These are phyloP conservation scores for Athene cunicularia DNA, from an alignment of 2,113 vertebrate species.

Conservation along the genomic window DNA sequence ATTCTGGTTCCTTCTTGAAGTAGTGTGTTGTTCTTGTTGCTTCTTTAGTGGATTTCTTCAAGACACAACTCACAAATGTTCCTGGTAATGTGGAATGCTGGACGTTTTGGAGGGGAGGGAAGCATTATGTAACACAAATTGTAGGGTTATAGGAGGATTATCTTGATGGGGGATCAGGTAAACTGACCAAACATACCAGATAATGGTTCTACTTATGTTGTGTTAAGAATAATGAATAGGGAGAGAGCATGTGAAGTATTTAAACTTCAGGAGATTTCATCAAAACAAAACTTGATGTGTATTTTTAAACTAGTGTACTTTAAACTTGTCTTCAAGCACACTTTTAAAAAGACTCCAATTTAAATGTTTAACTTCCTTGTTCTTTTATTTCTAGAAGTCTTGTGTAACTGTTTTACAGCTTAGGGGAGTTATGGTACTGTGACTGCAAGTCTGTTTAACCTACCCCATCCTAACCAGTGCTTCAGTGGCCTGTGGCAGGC, in stretches of 20 bases:
- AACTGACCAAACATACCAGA: neutral
- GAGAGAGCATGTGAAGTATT: neutral
- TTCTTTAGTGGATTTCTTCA: neutral
- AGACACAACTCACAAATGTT: fast-evolving
- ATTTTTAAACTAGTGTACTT: neutral
- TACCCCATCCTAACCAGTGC: neutral
- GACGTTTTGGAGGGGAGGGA: neutral
- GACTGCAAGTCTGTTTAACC: neutral
- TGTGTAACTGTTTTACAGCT: neutral
- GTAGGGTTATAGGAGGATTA: neutral
- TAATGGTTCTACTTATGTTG: neutral
- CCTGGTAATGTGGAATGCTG: neutral
- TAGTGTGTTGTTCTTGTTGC: neutral
- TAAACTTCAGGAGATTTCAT: neutral
- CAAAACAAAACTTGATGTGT: neutral
- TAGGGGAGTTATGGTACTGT: neutral
- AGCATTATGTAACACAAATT: neutral
- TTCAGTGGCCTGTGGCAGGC: neutral
- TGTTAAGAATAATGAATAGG: neutral
- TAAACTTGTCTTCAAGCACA: neutral
- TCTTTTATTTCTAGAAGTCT: neutral
- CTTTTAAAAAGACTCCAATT: neutral
- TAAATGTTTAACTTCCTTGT: neutral
- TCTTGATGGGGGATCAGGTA: neutral
- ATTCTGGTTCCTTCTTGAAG: neutral